A percentile compares a stretch with the other conserved stretches of the same genome.
phyloP scores from a whole-genome alignment of 2,797 vertebrate genomes.

The Eulemur albifrons region DNA sequence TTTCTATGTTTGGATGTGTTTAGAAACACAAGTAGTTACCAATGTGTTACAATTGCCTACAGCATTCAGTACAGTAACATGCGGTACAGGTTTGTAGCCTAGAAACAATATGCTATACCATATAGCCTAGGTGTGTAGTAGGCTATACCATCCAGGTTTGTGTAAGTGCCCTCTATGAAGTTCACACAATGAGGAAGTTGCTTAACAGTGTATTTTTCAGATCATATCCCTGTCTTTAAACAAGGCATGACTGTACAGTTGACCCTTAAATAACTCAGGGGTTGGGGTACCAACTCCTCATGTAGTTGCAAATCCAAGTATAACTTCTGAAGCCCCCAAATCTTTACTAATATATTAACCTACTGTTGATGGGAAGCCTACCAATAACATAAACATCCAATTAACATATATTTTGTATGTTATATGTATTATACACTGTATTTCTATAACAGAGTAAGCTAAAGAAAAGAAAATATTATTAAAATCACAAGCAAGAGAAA shows the following conservation, averaged over 20 bases:
- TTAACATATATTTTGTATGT: background rate
- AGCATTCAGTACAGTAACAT: background rate
- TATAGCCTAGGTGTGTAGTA: background rate
- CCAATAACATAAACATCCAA: background rate
- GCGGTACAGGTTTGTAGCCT: background rate
- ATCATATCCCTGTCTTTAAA: background rate
- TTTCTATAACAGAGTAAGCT: background rate
- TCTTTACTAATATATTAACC: background rate
- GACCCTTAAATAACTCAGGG: background rate
- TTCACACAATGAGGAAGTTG: background rate
- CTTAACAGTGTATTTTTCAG: background rate
- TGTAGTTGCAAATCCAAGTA: background rate
- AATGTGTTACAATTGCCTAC: background rate
- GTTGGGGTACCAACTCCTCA: too few species aligned
- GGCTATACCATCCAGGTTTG: background rate
- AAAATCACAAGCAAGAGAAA: background rate
- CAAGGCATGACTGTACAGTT: background rate
- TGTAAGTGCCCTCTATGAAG: background rate
- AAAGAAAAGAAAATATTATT: background rate
- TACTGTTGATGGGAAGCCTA: background rate
- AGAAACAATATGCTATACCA: background rate
- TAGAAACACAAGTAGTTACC: background rate
- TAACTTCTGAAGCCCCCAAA: background rate
- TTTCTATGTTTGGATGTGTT: background rate
- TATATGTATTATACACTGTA: background rate